Evolutionary conservation across 1,140 invertebrate species (phyloP).

Genomic region (Paralvinella palmiformis): DNA sequence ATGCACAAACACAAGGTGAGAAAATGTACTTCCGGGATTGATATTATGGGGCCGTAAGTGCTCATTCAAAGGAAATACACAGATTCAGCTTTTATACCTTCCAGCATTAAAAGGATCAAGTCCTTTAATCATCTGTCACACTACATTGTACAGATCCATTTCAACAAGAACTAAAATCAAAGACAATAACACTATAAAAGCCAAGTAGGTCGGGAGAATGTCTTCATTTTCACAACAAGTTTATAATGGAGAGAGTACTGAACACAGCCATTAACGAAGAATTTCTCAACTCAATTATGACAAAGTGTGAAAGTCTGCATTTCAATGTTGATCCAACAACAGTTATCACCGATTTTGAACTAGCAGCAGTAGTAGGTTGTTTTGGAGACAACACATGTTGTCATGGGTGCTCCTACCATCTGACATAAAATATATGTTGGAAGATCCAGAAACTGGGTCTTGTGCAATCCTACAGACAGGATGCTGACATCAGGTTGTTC

Average conservation of each 20-base stretch:
- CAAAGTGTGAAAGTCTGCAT: conserved; percentile 2
- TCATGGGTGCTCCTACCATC: conserved; percentile 26
- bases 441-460: conserved; percentile 22
- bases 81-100: not conserved
- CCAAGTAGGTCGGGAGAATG: not conserved
- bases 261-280: too few species aligned
- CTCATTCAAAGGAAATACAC: conserved; percentile 5
- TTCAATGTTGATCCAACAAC: conserved; percentile 5
- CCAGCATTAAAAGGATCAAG: not conserved
- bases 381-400: not conserved
- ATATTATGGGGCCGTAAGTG: too few species aligned
- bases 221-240: not conserved
- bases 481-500: conserved; percentile 18
- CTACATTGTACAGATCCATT: not conserved
- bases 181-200: not conserved
- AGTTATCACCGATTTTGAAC: not conserved
- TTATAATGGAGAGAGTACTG: not conserved
- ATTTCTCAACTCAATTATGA: conserved; percentile 1
- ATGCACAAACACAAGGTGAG: too few species aligned
- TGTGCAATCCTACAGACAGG: conserved; percentile 6
- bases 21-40: too few species aligned
- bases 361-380: not conserved
- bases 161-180: not conserved
- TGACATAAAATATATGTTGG: conserved; percentile 22
- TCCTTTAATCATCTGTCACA: conserved; percentile 5